Evolutionary conservation across 1,140 invertebrate genomes (phyloP).

Genomic region (Drosophila azteca): DNA sequence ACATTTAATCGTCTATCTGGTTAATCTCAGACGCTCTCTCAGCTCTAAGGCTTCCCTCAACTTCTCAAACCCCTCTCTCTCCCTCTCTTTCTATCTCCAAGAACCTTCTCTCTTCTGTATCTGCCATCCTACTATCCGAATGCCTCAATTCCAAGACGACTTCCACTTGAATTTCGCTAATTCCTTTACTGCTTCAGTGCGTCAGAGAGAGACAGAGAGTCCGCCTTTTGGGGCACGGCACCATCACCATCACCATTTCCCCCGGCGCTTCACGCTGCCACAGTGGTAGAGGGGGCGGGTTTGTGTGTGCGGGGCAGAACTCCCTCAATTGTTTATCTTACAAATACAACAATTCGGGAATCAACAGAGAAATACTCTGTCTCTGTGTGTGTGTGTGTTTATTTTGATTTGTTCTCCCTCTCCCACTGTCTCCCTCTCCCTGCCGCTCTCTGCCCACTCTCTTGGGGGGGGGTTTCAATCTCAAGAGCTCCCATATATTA

Average conservation of each 20-base stretch:
- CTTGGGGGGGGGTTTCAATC: conserved; percentile 23
- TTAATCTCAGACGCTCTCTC: too few species aligned
- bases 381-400: conserved; percentile 34
- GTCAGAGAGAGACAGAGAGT: background rate
- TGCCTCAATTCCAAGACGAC: conserved; percentile 7
- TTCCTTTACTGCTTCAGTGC: conserved; percentile 1
- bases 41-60: too few species aligned
- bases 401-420: conserved; percentile 70
- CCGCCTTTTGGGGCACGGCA: conserved; percentile 2
- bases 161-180: conserved; percentile 34
- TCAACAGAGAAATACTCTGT: conserved; percentile 49
- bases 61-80: too few species aligned
- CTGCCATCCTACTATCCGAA: conserved; percentile 7
- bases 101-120: too few species aligned
- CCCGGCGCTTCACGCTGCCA: conserved; percentile 26
- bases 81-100: background rate
- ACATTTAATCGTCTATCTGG: too few species aligned
- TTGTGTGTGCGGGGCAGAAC: conserved; percentile 36
- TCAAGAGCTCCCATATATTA: conserved; percentile 49
- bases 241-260: conserved; percentile 8
- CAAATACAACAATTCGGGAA: conserved; percentile 72
- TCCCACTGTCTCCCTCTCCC: conserved; percentile 2
- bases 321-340: conserved; percentile 71
- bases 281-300: background rate
- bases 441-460: conserved; percentile 2